Conservation (phyloP, 2,113 vertebrate genomes). For the Irena cyanogastra region DNA sequence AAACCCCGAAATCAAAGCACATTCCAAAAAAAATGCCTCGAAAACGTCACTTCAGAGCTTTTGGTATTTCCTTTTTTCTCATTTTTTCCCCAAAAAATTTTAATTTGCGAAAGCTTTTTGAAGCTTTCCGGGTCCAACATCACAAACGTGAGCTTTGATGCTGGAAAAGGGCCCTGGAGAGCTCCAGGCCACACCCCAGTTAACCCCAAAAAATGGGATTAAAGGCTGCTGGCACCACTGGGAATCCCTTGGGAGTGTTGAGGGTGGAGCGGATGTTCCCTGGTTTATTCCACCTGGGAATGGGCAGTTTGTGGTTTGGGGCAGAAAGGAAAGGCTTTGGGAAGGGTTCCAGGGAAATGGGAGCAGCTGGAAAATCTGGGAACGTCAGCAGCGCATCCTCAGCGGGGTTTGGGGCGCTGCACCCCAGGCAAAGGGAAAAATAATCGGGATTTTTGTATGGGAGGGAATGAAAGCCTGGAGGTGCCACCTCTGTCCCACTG, state of each 20-base stretch:
- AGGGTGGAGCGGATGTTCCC: background rate
- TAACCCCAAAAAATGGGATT: background rate
- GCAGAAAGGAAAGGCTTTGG: background rate
- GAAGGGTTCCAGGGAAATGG: background rate
- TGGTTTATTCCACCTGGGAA: background rate
- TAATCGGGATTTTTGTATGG: background rate
- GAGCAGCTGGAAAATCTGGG: background rate
- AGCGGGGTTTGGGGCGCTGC: background rate
- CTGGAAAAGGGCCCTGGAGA: background rate
- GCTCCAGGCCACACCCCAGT: constrained; percentile 22
- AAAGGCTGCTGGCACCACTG: background rate
- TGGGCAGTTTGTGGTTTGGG: background rate
- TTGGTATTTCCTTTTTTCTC: background rate
- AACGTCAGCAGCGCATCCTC: fast-evolving
- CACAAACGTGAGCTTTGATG: constrained; percentile 31
- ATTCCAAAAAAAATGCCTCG: background rate
- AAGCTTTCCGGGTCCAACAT: constrained; percentile 28
- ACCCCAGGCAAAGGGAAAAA: background rate
- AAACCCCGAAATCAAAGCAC: constrained; percentile 1
- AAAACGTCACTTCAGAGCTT: constrained; percentile 2
- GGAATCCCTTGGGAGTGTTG: background rate
- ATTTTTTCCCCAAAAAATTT: background rate
- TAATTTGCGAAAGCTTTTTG: constrained; percentile 8
- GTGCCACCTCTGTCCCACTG: fast-evolving
- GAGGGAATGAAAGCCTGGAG: background rate